phyloP scores from a whole-genome alignment of 1,140 invertebrate species.

The Agraylea sexmaculata region DNA sequence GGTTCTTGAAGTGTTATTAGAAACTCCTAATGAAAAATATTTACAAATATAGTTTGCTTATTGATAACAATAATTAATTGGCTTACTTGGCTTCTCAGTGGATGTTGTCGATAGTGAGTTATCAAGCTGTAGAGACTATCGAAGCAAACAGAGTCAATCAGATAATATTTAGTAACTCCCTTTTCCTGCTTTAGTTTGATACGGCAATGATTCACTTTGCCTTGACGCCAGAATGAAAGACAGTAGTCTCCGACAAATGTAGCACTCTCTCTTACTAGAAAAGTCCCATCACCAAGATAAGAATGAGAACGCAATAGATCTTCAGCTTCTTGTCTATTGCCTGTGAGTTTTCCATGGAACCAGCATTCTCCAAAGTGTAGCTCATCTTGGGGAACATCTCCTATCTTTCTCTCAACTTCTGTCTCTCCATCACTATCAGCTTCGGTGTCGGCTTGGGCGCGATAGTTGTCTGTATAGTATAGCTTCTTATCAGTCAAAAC shows the following conservation, averaged over 20 bases:
- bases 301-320: conserved; percentile 67
- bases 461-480: conserved; percentile 68
- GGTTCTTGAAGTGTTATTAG: conserved; percentile 78
- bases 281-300: conserved; percentile 86
- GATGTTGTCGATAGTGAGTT: conserved; percentile 78
- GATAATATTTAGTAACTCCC: conserved; percentile 80
- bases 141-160: conserved; percentile 81
- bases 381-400: conserved; percentile 59
- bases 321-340: conserved; percentile 59
- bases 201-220: conserved; percentile 83
- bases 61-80: conserved; percentile 8
- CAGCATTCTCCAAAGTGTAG: conserved; percentile 91
- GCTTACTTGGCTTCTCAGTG: conserved; percentile 66
- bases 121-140: conserved; percentile 90
- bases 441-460: conserved; percentile 46
- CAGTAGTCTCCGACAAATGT: conserved; percentile 96
- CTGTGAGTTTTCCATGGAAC: conserved; percentile 84
- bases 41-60: conserved; percentile 2
- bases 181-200: conserved; percentile 83
- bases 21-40: conserved; percentile 52
- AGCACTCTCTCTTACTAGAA: conserved; percentile 87
- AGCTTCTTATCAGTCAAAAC: conserved; percentile 83
- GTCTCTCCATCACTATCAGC: conserved; percentile 44
- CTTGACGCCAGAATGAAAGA: conserved; percentile 86
- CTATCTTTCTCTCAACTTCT: conserved; percentile 24